A percentile compares a stretch with the other conserved stretches of the same genome.
Conservation (phyloP, 2,797 vertebrate genomes). For the Cephalopachus bancanus region DNA sequence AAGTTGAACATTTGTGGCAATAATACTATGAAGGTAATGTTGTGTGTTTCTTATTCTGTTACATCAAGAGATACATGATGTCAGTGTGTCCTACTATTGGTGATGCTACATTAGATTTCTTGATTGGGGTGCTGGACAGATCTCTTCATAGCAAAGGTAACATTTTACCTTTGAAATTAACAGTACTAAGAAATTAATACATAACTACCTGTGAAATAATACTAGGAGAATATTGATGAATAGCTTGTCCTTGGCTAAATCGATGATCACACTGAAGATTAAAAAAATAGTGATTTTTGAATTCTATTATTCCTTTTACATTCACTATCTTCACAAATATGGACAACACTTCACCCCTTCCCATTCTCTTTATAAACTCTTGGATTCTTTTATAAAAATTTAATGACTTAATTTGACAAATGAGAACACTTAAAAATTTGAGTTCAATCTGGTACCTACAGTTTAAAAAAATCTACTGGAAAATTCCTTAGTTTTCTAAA, state of each 20-base stretch:
- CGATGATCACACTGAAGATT: background rate
- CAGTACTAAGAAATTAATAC: background rate
- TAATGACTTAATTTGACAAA: background rate
- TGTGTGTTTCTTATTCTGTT: conserved; percentile 1
- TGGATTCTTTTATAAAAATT: background rate
- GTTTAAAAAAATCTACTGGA: background rate
- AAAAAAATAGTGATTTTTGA: background rate
- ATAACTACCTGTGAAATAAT: background rate
- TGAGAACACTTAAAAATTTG: background rate
- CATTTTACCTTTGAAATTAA: background rate
- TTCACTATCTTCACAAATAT: background rate
- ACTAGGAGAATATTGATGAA: background rate
- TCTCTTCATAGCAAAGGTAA: background rate
- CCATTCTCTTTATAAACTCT: background rate
- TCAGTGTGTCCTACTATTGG: background rate
- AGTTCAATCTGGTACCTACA: background rate
- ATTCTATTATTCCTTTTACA: background rate
- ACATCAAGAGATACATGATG: background rate
- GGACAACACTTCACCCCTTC: background rate
- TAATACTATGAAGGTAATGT: background rate
- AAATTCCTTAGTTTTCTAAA: background rate
- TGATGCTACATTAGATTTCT: background rate
- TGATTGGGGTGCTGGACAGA: background rate
- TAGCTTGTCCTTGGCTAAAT: background rate
- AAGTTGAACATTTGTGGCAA: conserved; percentile 7